Percentiles rank a stretch among this genome's conserved stretches.
Evolutionary conservation across 2,888 invertebrate species (phyloP).

Genomic region (Xiphydria camelus): DNA sequence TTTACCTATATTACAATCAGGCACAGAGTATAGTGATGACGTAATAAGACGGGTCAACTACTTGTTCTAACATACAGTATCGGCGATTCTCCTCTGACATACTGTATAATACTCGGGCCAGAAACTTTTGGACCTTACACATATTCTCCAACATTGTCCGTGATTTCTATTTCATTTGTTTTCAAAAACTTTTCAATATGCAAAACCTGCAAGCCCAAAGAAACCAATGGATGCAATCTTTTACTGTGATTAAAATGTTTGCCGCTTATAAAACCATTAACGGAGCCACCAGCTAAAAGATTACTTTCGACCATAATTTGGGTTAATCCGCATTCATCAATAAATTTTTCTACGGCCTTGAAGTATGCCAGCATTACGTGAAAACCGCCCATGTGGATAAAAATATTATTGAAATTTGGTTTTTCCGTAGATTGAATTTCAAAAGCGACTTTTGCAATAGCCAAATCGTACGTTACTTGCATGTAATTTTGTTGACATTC

Average conservation of each 20-base stretch:
- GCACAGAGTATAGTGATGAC: too few relatives aligned
- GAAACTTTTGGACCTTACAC: too few relatives aligned
- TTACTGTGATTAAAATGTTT: slow-evolving; percentile 11
- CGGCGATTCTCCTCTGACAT: too few relatives aligned
- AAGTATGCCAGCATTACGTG: slow-evolving; percentile 41
- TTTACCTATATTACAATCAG: too few relatives aligned
- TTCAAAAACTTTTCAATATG: slow-evolving; percentile 40
- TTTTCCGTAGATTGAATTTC: slow-evolving; percentile 24
- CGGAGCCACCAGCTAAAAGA: slow-evolving; percentile 39
- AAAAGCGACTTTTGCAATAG: too few relatives aligned
- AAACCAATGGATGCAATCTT: slow-evolving; percentile 15
- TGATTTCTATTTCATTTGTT: slow-evolving; percentile 15
- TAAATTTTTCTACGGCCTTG: too few relatives aligned
- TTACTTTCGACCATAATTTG: slow-evolving; percentile 41
- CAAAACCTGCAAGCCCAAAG: slow-evolving; percentile 31
- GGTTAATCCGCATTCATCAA: slow-evolving; percentile 38
- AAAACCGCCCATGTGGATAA: slow-evolving; percentile 39
- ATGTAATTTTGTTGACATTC: slow-evolving; percentile 29
- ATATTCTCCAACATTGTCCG: too few relatives aligned
- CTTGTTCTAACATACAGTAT: too few relatives aligned
- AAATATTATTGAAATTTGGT: slow-evolving; percentile 33
- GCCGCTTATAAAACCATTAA: slow-evolving; percentile 38
- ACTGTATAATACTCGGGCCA: too few relatives aligned
- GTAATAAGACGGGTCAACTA: too few relatives aligned
- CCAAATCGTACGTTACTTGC: too few relatives aligned